Evolutionary conservation across 1,140 invertebrate species (phyloP), one percentile per base, ranked within the genome.

Genomic region (Scaptomyza hsui): DNA sequence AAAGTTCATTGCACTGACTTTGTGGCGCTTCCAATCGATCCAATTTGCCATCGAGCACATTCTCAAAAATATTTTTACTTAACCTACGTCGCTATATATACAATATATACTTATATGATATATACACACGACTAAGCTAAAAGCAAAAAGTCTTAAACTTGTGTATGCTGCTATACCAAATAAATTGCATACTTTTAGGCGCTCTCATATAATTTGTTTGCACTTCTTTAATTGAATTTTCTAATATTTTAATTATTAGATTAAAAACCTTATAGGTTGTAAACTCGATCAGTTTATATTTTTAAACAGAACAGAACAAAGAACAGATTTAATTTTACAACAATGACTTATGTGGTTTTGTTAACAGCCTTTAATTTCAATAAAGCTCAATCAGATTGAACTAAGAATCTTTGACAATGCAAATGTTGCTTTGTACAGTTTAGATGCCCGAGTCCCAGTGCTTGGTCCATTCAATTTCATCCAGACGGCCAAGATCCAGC

Each of bases 381-480:
- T 35, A 81, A 48, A 16, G 16, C 19, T 18, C n/a, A 37, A 24
- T 4, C 24, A 2, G 24, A 24, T 24, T 24, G 24, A 60, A 26
- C 47, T 35, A n/a, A 10, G n/a, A 19, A n/a, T 9, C 29, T 4
- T 35, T 18, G 9, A 29, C 29, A 12, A 47, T 47, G 6, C 5
- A 29, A 13, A 9, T 26, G n/a, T 13, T 26, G 13, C 29, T 24
- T 16, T 7, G 29, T 32, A 53, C 16, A 13, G 12, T 35, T 80
- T 89, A 89, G 59, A 89, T 89, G 35, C 59, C 48, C 1, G 85
- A 89, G 37, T 89, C 83, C 83, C 83, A 89, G 75, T 89, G 76
- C 60, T 75, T 70, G 63, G 59, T 57, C 85, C 85, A 89, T 16
- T 75, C 41, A 15, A 89, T 56, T 55, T 68, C 5, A 9, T 89